Evolutionary conservation across 2,888 invertebrate genomes (phyloP).

Genomic region (Mechanitis mazaeus): DNA sequence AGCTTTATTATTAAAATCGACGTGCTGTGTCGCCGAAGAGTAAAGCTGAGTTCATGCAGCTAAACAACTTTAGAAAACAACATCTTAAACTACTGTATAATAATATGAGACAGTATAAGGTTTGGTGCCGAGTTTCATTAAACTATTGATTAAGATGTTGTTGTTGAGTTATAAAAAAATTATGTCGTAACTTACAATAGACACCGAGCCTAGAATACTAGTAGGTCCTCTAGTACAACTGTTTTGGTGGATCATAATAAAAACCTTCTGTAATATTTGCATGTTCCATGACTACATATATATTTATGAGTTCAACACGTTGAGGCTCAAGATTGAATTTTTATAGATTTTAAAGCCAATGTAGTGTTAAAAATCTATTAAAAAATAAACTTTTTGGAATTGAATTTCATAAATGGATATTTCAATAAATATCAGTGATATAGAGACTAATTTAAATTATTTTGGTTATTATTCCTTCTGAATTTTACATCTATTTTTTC

Average conservation of each 20-base stretch:
- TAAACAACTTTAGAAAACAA: too few relatives aligned
- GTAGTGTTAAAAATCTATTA: not conserved
- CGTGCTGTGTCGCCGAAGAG: slow-evolving; percentile 36
- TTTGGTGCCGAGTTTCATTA: too few relatives aligned
- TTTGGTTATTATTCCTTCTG: too few relatives aligned
- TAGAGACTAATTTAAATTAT: too few relatives aligned
- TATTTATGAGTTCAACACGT: not conserved
- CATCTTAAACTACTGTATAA: too few relatives aligned
- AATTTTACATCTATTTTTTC: too few relatives aligned
- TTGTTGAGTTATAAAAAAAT: too few relatives aligned
- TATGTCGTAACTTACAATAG: not conserved
- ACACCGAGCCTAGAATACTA: not conserved
- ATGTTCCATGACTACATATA: too few relatives aligned
- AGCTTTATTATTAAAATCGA: slow-evolving; percentile 62
- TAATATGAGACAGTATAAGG: too few relatives aligned
- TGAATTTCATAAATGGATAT: not conserved
- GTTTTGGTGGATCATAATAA: slow-evolving; percentile 11
- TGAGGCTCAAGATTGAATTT: not conserved
- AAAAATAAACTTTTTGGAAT: not conserved
- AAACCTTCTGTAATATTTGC: slow-evolving; percentile 15
- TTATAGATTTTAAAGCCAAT: slow-evolving; percentile 4
- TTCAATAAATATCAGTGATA: too few relatives aligned
- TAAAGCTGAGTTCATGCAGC: slow-evolving; percentile 12
- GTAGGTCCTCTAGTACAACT: slow-evolving; percentile 9
- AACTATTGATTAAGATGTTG: too few relatives aligned